phyloP scores from a whole-genome alignment of 2,888 invertebrate species.

The Cylloceria caligata region DNA sequence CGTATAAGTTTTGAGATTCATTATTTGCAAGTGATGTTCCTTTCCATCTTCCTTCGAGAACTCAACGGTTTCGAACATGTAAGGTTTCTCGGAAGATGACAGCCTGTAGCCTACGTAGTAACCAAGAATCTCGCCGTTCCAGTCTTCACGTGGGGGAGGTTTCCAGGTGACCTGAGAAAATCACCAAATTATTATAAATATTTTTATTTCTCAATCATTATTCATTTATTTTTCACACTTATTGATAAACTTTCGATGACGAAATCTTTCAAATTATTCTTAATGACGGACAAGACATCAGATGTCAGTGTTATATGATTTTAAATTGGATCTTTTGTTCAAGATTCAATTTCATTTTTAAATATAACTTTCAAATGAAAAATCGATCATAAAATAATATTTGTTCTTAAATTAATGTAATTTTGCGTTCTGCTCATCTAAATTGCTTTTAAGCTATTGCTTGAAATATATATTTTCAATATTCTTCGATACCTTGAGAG shows the following conservation, averaged over 20 bases:
- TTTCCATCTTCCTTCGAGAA: slow-evolving; percentile 96
- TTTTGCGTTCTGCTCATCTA: no score
- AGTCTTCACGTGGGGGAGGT: slow-evolving; percentile 94
- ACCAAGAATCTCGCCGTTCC: slow-evolving; percentile 96
- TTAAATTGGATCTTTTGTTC: no score
- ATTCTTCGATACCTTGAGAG: slow-evolving; percentile 86
- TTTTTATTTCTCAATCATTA: not conserved
- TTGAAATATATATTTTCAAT: not conserved
- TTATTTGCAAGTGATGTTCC: slow-evolving; percentile 93
- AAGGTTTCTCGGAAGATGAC: slow-evolving; percentile 93
- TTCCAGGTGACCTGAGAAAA: slow-evolving; percentile 91
- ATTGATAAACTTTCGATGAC: no score
- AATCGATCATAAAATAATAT: no score
- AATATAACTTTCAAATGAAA: no score
- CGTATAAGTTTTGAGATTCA: slow-evolving; percentile 95
- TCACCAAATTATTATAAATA: slow-evolving; percentile 2
- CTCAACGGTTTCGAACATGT: slow-evolving; percentile 96
- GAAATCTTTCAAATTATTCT: no score
- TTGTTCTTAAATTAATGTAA: no score
- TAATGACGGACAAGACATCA: no score
- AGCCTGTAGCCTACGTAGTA: slow-evolving; percentile 96
- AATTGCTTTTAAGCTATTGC: no score
- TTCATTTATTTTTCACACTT: not conserved
- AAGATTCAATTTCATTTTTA: no score
- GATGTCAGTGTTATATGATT: no score